Conservation (phyloP, 2,797 vertebrate genomes). For the Chiloscyllium punctatum region DNA sequence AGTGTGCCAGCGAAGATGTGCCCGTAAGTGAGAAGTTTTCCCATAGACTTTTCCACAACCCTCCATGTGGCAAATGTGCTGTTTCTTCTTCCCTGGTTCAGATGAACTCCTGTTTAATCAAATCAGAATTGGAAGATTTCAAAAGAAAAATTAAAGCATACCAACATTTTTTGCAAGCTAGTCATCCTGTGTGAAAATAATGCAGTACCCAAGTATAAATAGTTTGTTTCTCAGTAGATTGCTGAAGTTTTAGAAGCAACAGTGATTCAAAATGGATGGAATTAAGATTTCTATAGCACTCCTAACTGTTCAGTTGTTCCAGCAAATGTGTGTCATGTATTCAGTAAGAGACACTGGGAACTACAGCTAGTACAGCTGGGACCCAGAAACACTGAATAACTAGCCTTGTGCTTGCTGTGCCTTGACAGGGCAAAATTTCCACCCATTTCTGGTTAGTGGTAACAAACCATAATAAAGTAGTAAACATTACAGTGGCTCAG, state of each 20-base stretch:
- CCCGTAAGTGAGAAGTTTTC: conserved; percentile 94
- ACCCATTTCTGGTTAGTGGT: background rate
- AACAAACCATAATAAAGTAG: background rate
- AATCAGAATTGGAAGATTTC: background rate
- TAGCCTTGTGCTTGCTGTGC: background rate
- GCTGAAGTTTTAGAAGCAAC: background rate
- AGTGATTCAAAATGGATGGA: background rate
- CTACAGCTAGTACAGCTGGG: background rate
- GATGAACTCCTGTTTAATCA: conserved; percentile 69
- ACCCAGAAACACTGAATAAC: background rate
- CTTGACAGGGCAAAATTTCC: background rate
- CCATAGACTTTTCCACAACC: conserved; percentile 97
- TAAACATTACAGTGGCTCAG: too few relatives aligned
- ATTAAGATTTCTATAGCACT: background rate
- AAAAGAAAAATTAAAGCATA: background rate
- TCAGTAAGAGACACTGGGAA: background rate
- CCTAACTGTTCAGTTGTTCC: background rate
- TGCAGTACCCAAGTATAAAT: background rate
- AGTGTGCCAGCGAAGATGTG: conserved; percentile 97
- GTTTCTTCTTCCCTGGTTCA: conserved; percentile 95
- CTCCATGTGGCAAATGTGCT: conserved; percentile 98
- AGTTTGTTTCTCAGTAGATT: background rate
- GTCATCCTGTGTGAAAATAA: conserved; percentile 8
- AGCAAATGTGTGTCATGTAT: background rate
- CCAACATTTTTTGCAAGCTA: background rate